These are phyloP conservation scores for Alectoris magna DNA, from an alignment of 2,797 vertebrate genomes.

Conservation along the genomic window DNA sequence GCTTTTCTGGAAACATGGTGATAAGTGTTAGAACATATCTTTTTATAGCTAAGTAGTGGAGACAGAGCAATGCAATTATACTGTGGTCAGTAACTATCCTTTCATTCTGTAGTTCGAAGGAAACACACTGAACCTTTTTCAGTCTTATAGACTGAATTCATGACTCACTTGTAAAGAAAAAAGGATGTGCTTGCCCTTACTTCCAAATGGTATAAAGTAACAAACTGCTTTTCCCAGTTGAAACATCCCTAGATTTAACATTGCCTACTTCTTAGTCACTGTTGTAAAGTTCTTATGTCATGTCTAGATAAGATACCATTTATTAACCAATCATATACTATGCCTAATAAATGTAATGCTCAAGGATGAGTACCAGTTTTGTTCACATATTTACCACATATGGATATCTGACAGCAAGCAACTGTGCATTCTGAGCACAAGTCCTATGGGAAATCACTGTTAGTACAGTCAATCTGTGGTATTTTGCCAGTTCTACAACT, in stretches of 20 bases:
- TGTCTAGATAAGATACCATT: neutral
- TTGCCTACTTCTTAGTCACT: neutral
- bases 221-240: neutral
- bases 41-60: slow-evolving; percentile 23
- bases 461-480: neutral
- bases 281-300: neutral
- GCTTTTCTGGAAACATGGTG: slow-evolving; percentile 24
- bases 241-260: neutral
- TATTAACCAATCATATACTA: neutral
- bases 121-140: neutral
- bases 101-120: slow-evolving; percentile 7
- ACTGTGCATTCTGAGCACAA: neutral
- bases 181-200: neutral
- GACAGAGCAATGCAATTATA: slow-evolving; percentile 16
- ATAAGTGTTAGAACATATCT: neutral
- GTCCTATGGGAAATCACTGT: neutral
- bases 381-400: neutral
- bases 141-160: neutral
- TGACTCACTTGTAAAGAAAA: neutral
- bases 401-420: neutral
- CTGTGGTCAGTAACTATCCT: slow-evolving; percentile 8
- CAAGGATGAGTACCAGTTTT: neutral
- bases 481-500: neutral
- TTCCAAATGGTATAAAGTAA: neutral
- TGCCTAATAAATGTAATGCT: neutral